A percentile compares a stretch with the other conserved stretches of the same genome.
These are phyloP conservation scores for Melanogrammus aeglefinus DNA, from an alignment of 2,797 vertebrate genomes.

Conservation along the genomic window DNA sequence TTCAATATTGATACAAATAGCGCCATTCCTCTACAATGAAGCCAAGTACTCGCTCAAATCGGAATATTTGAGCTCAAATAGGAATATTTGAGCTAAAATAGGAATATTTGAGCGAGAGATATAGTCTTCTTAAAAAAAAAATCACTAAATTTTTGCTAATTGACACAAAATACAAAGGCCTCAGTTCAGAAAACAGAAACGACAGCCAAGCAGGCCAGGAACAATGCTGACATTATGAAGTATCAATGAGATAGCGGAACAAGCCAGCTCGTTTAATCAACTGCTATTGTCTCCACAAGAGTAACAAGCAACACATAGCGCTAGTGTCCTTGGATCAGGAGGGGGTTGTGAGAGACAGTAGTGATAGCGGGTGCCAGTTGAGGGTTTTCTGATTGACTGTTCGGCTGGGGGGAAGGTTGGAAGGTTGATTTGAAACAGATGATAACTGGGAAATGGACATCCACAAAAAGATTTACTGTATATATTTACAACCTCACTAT, in stretches of 20 bases:
- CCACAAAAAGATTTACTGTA: conserved; percentile 24
- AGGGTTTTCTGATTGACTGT: conserved; percentile 33
- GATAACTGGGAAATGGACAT: conserved; percentile 26
- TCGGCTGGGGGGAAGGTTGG: conserved; percentile 37
- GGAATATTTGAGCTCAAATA: too few species aligned
- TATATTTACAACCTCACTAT: conserved; percentile 30
- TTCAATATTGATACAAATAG: neutral
- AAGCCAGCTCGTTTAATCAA: neutral
- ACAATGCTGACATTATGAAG: neutral
- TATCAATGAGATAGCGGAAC: neutral
- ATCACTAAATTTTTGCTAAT: too few species aligned
- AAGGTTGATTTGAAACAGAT: conserved; percentile 20
- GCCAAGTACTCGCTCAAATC: neutral
- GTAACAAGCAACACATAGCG: neutral
- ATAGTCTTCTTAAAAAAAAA: too few species aligned
- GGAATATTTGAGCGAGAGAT: too few species aligned
- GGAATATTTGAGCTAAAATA: too few species aligned
- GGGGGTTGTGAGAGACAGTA: conserved; percentile 18
- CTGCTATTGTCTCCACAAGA: neutral
- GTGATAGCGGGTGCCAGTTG: conserved; percentile 16
- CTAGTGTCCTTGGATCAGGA: conserved; percentile 23
- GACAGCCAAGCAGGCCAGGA: neutral
- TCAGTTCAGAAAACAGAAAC: neutral
- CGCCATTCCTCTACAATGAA: neutral
- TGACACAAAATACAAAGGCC: neutral